Base-by-base conservation (phyloP, 2,888 invertebrate genomes). In the Ypsolopha sequella region DNA sequence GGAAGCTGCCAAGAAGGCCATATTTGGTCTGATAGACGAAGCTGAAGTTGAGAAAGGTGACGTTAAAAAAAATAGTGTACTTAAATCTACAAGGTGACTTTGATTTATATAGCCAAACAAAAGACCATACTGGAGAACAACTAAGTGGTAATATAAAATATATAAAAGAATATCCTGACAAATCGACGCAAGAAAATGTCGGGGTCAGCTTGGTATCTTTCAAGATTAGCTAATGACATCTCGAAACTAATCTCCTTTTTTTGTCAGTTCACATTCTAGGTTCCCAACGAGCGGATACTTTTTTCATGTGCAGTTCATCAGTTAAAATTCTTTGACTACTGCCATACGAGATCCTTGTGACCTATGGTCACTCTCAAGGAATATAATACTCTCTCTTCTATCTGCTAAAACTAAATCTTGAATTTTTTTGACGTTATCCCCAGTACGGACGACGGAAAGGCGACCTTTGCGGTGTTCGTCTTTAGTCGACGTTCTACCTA, bases 11-110 rank as follows among this genome's bases (percentile, higher is more conserved):
- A 65, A 75, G 41, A 55, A 51, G 0, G 51, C 65, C 6, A 74
- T 84, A 51, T 80, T 81, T 48, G 69, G 69, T 0, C 51, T 68
- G 0, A 10, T 82, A 0, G 78, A 80, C 24, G 65, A 68, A 0
- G 69, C 70, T 0, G 68, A 71, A 44, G 48, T 60, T 1, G 66
- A 60, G 24, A 54, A 57, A 52, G 62, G 80, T 79, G 33, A 53
- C 57, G 51, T 8, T 14, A 45, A 45, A 8, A 33, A 45, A 33
- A 45, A 14, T 8, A 7, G 6, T 13, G 9, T 45, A 7, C 13
- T 44, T 44, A 13, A 8, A 14, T n/a, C 44, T 14, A n/a, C n/a
- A n/a, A n/a, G n/a, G n/a, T n/a, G n/a, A n/a, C n/a, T n/a, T n/a
- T n/a, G n/a, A n/a, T n/a, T n/a, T 13, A 44, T n/a, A 44, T 44